phyloP scores from a whole-genome alignment of 2,113 vertebrate species.

The Daphoenositta chrysoptera region DNA sequence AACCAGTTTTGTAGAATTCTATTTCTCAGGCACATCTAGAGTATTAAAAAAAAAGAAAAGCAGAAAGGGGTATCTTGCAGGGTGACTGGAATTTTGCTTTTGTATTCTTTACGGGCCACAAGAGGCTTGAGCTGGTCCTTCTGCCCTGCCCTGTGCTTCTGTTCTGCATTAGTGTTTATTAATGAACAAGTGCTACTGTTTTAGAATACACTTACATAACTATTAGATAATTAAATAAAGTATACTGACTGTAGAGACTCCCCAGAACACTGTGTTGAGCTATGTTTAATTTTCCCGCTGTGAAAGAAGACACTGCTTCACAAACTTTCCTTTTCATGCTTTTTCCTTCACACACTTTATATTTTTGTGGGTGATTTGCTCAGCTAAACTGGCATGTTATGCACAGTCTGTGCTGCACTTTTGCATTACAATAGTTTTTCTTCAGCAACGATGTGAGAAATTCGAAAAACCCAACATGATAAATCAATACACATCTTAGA shows the following conservation, averaged over 20 bases:
- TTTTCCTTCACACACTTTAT: background rate
- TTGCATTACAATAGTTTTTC: background rate
- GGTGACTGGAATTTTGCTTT: background rate
- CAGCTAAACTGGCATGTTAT: background rate
- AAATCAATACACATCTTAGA: background rate
- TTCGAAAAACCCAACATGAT: background rate
- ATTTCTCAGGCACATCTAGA: background rate
- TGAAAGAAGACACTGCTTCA: background rate
- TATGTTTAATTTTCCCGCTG: background rate
- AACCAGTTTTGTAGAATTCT: background rate
- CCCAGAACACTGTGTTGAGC: background rate
- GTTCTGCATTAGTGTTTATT: rapidly evolving
- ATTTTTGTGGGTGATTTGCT: background rate
- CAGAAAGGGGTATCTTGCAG: background rate
- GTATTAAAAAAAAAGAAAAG: background rate
- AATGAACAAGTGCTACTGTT: background rate
- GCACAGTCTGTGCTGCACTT: background rate
- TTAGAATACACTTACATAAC: background rate
- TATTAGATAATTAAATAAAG: background rate
- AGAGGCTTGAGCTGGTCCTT: background rate
- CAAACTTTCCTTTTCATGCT: background rate
- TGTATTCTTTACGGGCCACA: background rate
- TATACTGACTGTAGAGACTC: background rate
- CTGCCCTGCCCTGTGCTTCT: background rate
- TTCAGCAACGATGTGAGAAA: background rate